phyloP scores from a whole-genome alignment of 2,113 vertebrate genomes.

The Dicerorhinus sumatrensis region DNA sequence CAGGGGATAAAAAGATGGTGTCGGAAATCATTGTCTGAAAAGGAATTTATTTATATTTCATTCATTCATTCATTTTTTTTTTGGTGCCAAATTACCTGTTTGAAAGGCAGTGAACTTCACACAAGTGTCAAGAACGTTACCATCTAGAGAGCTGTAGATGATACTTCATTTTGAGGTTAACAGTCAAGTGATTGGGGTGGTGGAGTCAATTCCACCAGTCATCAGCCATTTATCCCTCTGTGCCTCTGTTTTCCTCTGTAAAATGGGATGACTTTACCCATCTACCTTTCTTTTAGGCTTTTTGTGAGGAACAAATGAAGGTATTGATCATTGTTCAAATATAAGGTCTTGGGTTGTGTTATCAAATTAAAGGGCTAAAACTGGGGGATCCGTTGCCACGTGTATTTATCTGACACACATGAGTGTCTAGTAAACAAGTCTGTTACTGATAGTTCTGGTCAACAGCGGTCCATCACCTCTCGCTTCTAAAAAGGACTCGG shows the following conservation, averaged over 20 bases:
- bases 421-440: not conserved
- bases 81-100: not conserved
- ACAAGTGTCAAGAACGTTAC: not conserved
- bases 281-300: not conserved
- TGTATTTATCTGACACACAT: not conserved
- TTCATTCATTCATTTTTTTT: not conserved
- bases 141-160: not conserved
- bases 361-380: not conserved
- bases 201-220: not conserved
- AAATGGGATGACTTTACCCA: not conserved
- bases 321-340: not conserved
- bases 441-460: not conserved
- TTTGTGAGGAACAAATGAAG: not conserved
- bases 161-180: not conserved
- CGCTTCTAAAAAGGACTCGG: not conserved
- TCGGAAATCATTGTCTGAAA: conserved; percentile 30
- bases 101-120: not conserved
- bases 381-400: not conserved
- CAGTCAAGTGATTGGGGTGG: not conserved
- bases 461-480: not conserved
- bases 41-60: not conserved
- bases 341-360: not conserved
- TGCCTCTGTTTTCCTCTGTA: not conserved
- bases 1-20: not conserved
- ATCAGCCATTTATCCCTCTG: not conserved